Evolutionary conservation across 1,140 invertebrate species (phyloP).

Genomic region (Eupeodes corollae): DNA sequence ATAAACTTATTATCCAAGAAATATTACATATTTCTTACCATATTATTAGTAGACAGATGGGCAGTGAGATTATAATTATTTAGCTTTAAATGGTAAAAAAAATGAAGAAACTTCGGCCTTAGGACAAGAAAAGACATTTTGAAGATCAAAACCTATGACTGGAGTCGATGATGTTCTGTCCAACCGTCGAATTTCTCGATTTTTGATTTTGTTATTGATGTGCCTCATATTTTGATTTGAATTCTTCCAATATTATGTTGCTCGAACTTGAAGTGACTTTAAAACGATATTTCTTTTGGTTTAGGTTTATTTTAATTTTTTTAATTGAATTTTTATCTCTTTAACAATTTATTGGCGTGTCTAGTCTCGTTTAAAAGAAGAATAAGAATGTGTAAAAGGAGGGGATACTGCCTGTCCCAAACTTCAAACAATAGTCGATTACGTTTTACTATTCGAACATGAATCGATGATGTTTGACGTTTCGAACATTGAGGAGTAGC

Average conservation of each 20-base stretch:
- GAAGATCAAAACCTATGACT: constrained; percentile 15
- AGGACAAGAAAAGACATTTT: constrained; percentile 19
- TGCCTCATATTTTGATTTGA: background rate
- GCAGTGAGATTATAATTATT: constrained; percentile 19
- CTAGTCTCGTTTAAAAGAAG: too few species aligned
- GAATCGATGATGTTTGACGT: too few species aligned
- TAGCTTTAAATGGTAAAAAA: constrained; percentile 18
- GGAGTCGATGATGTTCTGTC: constrained; percentile 6
- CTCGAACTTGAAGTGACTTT: constrained; percentile 2
- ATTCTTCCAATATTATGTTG: background rate
- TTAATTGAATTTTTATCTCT: too few species aligned
- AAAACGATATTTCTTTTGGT: too few species aligned
- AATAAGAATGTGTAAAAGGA: too few species aligned
- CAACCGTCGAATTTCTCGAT: constrained; percentile 1
- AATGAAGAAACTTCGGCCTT: constrained; percentile 13
- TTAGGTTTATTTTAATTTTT: too few species aligned
- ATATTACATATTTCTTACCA: background rate
- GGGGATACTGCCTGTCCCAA: too few species aligned
- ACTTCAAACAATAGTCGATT: too few species aligned
- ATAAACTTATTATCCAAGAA: too few species aligned
- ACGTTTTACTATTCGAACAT: too few species aligned
- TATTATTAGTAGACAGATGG: constrained; percentile 8
- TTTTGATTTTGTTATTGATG: background rate
- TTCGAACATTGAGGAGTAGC: too few species aligned
- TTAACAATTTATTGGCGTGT: too few species aligned